Evolutionary conservation across 2,113 vertebrate genomes (phyloP).

Genomic region (Carassius gibelio): DNA sequence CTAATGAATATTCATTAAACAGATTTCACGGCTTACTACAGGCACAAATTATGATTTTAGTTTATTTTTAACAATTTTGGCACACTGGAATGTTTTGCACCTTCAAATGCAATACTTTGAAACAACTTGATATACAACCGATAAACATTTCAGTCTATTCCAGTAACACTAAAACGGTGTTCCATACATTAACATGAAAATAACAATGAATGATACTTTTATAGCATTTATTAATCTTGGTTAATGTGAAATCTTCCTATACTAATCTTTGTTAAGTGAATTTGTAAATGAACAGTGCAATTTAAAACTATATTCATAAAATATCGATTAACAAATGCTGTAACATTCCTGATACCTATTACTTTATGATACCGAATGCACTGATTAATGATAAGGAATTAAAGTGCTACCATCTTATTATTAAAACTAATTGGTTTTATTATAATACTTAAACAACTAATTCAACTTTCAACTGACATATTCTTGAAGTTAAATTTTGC

Average conservation of each 20-base stretch:
- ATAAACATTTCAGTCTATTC: not conserved
- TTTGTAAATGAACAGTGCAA: not conserved
- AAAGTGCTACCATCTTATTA: not conserved
- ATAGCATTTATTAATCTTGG: too few relatives aligned
- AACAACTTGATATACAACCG: not conserved
- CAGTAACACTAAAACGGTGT: not conserved
- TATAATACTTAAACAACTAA: not conserved
- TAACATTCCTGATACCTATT: not conserved
- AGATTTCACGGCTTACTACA: not conserved
- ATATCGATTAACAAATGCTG: not conserved
- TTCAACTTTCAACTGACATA: not conserved
- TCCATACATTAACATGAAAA: not conserved
- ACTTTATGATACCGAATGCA: not conserved
- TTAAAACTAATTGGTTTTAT: not conserved
- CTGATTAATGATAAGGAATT: not conserved
- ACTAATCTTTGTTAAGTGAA: not conserved
- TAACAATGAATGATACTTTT: too few relatives aligned
- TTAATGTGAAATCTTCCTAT: too few relatives aligned
- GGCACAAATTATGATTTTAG: not conserved
- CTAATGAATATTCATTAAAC: slow-evolving; percentile 20
- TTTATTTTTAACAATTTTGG: not conserved
- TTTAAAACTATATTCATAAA: not conserved
- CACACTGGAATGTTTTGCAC: not conserved
- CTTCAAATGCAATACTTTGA: not conserved
- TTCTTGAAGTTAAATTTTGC: not conserved